phyloP scores from a whole-genome alignment of 2,113 vertebrate genomes.

The Actinemys pallida region DNA sequence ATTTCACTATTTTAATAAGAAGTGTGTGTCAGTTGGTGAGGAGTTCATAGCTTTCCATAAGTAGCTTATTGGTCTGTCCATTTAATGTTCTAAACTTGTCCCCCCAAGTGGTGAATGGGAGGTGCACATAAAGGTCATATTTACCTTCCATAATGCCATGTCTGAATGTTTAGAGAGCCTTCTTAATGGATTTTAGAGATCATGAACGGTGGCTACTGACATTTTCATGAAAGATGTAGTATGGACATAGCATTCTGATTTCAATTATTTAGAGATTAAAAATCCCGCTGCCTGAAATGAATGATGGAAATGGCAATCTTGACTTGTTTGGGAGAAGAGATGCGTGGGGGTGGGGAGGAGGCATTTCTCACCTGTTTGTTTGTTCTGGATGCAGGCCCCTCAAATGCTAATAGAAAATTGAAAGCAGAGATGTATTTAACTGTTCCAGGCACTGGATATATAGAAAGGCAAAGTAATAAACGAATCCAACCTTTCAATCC shows the following conservation, averaged over 20 bases:
- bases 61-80: neutral
- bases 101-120: neutral
- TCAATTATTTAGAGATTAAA: slow-evolving; percentile 30
- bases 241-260: neutral
- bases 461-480: neutral
- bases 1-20: neutral
- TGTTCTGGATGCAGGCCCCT: neutral
- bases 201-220: slow-evolving; percentile 10
- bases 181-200: neutral
- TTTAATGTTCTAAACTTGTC: neutral
- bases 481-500: neutral
- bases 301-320: neutral
- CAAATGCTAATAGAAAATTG: neutral
- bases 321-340: neutral
- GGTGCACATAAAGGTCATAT: neutral
- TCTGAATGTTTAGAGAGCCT: neutral
- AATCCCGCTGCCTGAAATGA: neutral
- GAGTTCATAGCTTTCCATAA: neutral
- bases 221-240: slow-evolving; percentile 22
- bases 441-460: neutral
- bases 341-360: fast-evolving
- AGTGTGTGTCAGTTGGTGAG: neutral
- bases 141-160: neutral
- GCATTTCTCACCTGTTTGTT: neutral
- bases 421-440: neutral